phyloP scores from a whole-genome alignment of 2,797 vertebrate species.

The Spondyliosoma cantharus region DNA sequence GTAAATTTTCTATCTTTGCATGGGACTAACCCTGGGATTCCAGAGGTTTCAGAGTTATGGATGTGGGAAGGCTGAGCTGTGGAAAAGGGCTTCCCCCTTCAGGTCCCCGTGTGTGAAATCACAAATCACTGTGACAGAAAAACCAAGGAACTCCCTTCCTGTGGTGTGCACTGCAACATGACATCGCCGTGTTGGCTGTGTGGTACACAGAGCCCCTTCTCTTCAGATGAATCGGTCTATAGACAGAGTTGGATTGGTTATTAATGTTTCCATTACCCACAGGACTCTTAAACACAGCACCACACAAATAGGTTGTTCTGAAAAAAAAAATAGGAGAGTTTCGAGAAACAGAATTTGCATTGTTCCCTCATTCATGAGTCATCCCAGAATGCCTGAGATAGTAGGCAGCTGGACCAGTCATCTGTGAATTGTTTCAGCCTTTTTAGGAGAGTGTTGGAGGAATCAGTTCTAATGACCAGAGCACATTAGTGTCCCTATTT shows the following conservation, averaged over 20 bases:
- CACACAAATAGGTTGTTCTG: background rate
- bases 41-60: constrained; percentile 47
- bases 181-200: constrained; percentile 3
- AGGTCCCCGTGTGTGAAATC: constrained; percentile 46
- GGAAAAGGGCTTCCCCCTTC: constrained; percentile 68
- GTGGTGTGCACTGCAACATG: constrained; percentile 30
- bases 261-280: constrained; percentile 43
- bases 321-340: background rate
- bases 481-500: constrained; percentile 58
- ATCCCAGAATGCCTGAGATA: constrained; percentile 1
- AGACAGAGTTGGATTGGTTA: constrained; percentile 24
- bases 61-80: constrained; percentile 46
- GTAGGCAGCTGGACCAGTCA: constrained; percentile 18
- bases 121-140: constrained; percentile 62
- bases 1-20: constrained; percentile 46
- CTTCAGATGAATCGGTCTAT: constrained; percentile 33
- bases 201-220: constrained; percentile 44
- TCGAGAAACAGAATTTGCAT: constrained; percentile 42
- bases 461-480: constrained; percentile 50
- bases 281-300: background rate
- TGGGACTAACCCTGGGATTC: constrained; percentile 48
- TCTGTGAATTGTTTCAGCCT: constrained; percentile 52
- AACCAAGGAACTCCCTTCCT: constrained; percentile 64
- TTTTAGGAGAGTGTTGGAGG: constrained; percentile 34
- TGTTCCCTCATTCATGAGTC: constrained; percentile 25